Base-by-base conservation (phyloP, 2,113 vertebrate species). In the Rhizomys pruinosus region DNA sequence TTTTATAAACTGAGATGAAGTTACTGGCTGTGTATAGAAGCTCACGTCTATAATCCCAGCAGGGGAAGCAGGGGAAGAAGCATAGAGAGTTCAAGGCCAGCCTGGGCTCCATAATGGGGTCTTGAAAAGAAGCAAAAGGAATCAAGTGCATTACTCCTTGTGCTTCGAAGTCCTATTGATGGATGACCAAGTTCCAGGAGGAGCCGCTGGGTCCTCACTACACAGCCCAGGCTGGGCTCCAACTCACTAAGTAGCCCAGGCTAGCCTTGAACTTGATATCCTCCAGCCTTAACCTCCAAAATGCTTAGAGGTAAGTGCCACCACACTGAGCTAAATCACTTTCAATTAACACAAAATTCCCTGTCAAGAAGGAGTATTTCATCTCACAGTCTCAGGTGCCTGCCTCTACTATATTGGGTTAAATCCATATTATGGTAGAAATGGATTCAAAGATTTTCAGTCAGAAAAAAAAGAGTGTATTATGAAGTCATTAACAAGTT, bases 261-360 rank as follows among this genome's bases (percentile, higher is more conserved):
- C 63, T 52, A 20, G 64, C 25, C 22, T 52, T n/a, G 12, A 52
- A 52, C 34, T 69, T 34, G 15, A 15, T 34, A 37, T 37, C 82
- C 32, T 68, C 47, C 63, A 27, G 59, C 78, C 61, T 64, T 20
- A 84, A 32, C 16, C 42, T 84, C 7, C 81, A 32, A 52, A 15
- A 15, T 63, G 4, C 16, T 29, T 57, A 63, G 23, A 63, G 15
- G 44, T 55, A 20, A 52, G 13, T 37, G 22, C 12, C 47, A 37
- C 32, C 66, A 69, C 4, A 9, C 66, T 29, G 7, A 68, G 34
- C 76, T 72, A 79, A 86, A 29, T 86, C 64, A 61, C 57, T 72
- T 95, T 68, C 78, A 82, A 91, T 91, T 73, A 72, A 91, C 37
- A 85, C 23, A 64, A 55, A 86, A 72, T 44, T 87, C 34, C 85